Evolutionary conservation across 2,888 invertebrate species (phyloP), one percentile per base, ranked within the genome.

Genomic region (Xestoiulus laeticollis): DNA sequence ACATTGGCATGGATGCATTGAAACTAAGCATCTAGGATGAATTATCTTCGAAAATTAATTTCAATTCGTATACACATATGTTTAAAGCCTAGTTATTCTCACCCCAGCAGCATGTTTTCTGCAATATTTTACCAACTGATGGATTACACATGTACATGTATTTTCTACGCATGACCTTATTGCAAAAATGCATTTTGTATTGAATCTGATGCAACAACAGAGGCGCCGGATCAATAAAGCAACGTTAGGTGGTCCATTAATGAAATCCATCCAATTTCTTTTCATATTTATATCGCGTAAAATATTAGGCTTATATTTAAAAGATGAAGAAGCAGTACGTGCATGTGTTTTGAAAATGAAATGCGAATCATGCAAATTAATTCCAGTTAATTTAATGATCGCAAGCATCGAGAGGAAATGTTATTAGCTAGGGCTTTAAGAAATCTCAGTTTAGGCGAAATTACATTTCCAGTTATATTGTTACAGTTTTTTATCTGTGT

Each of bases 211-310:
- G n/a, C 26, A 68, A 68, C 68, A 26, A 68, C 26, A 26, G 22
- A 68, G 68, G n/a, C 26, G n/a, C n/a, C n/a, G 68, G 68, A 68
- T 68, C 68, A 68, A 68, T 68, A 68, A 2, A 68, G 10, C 14
- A 68, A 10, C 68, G 68, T 26, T 68, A 68, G 68, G 68, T 68
- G 68, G 68, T 68, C 68, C 68, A 68, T 68, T 68, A 68, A 68
- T 68, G 68, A 68, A 68, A 68, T 68, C 68, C 68, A 68, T 68
- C 68, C 68, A 68, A 68, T 68, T 68, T 68, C 68, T 68, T 68
- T 68, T 68, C 26, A 26, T 68, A 68, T 68, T 68, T 68, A 68
- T 68, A 26, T 68, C 68, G 26, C 68, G 68, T 68, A 68, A 68
- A 68, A 26, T 68, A 68, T 68, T 68, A 68, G 68, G 68, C 68